Evolutionary conservation across 2,888 invertebrate species (phyloP).

Genomic region (Drosophila mimetica): DNA sequence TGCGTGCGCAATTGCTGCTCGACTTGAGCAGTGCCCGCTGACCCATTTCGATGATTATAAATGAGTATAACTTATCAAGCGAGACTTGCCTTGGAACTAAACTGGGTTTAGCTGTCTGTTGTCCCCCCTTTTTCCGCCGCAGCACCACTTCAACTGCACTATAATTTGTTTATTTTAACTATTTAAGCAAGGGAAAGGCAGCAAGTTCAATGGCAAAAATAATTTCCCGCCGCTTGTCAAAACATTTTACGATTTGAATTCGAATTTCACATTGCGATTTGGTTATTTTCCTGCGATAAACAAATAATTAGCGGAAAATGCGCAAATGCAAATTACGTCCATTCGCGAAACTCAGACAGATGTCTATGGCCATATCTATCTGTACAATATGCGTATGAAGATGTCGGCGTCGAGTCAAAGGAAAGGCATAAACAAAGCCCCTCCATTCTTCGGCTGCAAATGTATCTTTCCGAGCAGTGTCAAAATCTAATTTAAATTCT

Average conservation of each 20-base stretch:
- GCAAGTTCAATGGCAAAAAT: slow-evolving; percentile 63
- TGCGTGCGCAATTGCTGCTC: slow-evolving; percentile 51
- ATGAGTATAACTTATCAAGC: slow-evolving; percentile 50
- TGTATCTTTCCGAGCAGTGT: slow-evolving; percentile 13
- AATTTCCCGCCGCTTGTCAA: slow-evolving; percentile 58
- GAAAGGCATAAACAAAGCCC: slow-evolving; percentile 30
- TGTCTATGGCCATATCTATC: slow-evolving; percentile 21
- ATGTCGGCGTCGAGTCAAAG: slow-evolving; percentile 42
- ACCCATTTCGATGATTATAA: slow-evolving; percentile 53
- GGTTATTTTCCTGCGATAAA: slow-evolving; percentile 58
- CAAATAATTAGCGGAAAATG: slow-evolving; percentile 67
- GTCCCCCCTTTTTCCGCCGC: neutral
- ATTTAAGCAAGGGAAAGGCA: slow-evolving; percentile 11
- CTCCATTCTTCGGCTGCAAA: slow-evolving; percentile 22
- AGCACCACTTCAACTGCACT: slow-evolving; percentile 1
- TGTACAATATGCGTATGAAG: slow-evolving; percentile 7
- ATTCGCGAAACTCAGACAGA: slow-evolving; percentile 3
- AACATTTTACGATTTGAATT: slow-evolving; percentile 52
- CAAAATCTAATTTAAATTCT: slow-evolving; percentile 39
- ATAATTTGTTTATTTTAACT: slow-evolving; percentile 27
- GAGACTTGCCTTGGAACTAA: slow-evolving; percentile 32
- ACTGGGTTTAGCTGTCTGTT: slow-evolving; percentile 25
- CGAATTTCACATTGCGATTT: slow-evolving; percentile 47
- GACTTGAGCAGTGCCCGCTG: slow-evolving; percentile 37
- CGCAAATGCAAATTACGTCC: slow-evolving; percentile 56